phyloP scores from a whole-genome alignment of 1,140 invertebrate genomes.

The Chionoecetes opilio region DNA sequence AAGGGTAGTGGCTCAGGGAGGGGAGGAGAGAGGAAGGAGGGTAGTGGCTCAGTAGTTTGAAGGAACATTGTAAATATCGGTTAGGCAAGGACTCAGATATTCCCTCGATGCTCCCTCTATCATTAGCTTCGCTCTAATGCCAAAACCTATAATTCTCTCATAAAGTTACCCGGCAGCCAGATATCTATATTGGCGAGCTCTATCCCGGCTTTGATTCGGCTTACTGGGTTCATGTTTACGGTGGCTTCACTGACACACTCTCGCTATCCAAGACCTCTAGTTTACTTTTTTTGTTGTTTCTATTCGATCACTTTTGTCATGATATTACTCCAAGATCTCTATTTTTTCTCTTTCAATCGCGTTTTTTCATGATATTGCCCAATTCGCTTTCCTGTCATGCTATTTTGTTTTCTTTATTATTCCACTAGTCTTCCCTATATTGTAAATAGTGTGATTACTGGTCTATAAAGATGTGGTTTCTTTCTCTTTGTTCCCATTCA shows the following conservation, averaged over 20 bases:
- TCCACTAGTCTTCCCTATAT: no score
- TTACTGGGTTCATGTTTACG: not conserved
- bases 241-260: not conserved
- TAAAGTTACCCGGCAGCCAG: not conserved
- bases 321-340: no score
- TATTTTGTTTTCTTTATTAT: no score
- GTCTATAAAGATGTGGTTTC: no score
- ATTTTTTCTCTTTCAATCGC: no score
- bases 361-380: no score
- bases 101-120: slow-evolving; percentile 4
- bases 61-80: slow-evolving; percentile 4
- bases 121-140: slow-evolving; percentile 7
- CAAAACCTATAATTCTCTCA: slow-evolving; percentile 30
- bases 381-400: no score
- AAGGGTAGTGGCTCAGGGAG: no score
- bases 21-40: not conserved
- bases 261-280: not conserved
- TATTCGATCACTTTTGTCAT: no score
- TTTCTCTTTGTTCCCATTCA: no score
- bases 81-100: not conserved
- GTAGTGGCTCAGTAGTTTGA: not conserved
- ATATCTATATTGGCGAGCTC: not conserved
- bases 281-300: no score
- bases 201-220: slow-evolving; percentile 13
- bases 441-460: no score